Conservation (phyloP, 2,888 invertebrate genomes). For the Hyppa rectilinea region DNA sequence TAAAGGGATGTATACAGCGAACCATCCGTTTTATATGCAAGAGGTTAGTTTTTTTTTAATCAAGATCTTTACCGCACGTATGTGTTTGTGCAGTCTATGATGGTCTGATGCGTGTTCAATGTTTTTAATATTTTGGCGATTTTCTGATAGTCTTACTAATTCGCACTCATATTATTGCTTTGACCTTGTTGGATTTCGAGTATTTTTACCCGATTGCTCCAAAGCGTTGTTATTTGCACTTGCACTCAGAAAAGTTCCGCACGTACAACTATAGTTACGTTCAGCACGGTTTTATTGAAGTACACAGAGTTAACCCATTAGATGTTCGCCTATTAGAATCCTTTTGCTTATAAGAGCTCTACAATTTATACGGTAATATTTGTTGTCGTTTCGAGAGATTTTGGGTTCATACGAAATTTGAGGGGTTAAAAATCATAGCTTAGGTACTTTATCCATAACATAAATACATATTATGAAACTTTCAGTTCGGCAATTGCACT, state of each 20-base stretch:
- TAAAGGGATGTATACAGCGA: constrained; percentile 44
- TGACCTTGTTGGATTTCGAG: neutral
- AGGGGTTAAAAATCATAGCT: neutral
- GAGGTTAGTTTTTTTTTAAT: constrained; percentile 63
- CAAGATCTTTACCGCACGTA: constrained; percentile 8
- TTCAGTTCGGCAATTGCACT: neutral
- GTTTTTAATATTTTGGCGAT: constrained; percentile 8
- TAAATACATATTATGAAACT: neutral
- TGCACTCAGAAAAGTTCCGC: constrained; percentile 4
- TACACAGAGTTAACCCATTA: neutral
- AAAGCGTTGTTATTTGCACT: constrained; percentile 24
- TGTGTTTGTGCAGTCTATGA: constrained; percentile 9
- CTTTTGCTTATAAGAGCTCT: too few relatives aligned
- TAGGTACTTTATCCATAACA: neutral
- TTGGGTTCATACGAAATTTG: too few relatives aligned
- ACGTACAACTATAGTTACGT: neutral
- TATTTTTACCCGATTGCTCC: neutral
- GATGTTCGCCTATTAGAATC: too few relatives aligned
- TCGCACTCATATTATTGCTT: neutral
- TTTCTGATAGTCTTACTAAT: neutral
- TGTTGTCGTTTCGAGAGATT: too few relatives aligned
- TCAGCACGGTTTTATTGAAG: neutral
- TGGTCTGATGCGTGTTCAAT: neutral
- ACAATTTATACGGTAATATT: too few relatives aligned
- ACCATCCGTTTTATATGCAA: constrained; percentile 63